Evolutionary conservation across 2,888 invertebrate species (phyloP).

Genomic region (Epiblema foenella): DNA sequence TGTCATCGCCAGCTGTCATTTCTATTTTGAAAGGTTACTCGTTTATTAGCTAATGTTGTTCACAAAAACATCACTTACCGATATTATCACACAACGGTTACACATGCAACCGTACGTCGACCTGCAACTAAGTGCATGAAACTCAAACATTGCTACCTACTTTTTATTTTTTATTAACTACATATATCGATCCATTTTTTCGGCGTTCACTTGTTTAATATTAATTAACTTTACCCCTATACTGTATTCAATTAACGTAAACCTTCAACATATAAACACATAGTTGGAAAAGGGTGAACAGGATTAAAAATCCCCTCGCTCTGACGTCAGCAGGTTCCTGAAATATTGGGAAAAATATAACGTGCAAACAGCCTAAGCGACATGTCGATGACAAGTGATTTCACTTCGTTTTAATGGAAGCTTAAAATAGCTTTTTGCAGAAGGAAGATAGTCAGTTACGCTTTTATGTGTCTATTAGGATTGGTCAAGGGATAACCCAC

Average conservation of each 20-base stretch:
- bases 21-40: not conserved
- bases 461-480: constrained; percentile 23
- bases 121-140: constrained; percentile 14
- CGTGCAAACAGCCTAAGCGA: constrained; percentile 32
- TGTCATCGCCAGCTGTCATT: not conserved
- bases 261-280: constrained; percentile 24
- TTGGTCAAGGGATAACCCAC: constrained; percentile 51
- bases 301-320: constrained; percentile 44
- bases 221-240: constrained; percentile 8
- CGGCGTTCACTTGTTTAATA: constrained; percentile 19
- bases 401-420: not conserved
- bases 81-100: not conserved
- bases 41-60: not conserved
- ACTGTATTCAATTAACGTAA: constrained; percentile 25
- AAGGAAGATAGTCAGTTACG: not conserved
- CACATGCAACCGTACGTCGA: constrained; percentile 13
- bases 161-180: not conserved
- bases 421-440: not conserved
- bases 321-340: constrained; percentile 55
- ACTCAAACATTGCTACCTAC: not conserved
- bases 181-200: not conserved
- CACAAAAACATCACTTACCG: not conserved
- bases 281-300: constrained; percentile 41
- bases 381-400: not conserved
- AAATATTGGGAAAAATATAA: constrained; percentile 64